A percentile compares a stretch with the other conserved stretches of the same genome.
Evolutionary conservation across 92 coral and sea anemone species (phyloP).

Genomic region (Bergia puertoricense): DNA sequence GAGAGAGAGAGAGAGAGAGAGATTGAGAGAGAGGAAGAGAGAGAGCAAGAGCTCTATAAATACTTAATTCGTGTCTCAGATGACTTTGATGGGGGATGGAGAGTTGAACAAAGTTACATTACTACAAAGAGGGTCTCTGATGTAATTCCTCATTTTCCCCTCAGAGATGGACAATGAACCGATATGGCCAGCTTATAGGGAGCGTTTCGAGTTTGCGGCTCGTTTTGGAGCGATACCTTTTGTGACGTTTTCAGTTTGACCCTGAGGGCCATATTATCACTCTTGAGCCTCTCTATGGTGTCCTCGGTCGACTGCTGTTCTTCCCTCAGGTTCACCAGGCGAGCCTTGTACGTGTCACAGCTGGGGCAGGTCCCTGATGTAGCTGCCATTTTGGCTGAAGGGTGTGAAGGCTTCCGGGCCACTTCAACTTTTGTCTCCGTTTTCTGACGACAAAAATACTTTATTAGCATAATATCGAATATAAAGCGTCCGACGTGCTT

Average conservation of each 20-base stretch:
- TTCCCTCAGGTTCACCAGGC: conserved; percentile 42
- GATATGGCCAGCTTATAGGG: not conserved
- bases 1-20: no score
- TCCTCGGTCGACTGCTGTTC: conserved; percentile 39
- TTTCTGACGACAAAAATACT: conserved; percentile 21
- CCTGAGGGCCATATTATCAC: conserved; percentile 53
- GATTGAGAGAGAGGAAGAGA: no score
- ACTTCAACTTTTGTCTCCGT: conserved; percentile 16
- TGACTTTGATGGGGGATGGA: no score
- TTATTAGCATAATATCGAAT: not conserved
- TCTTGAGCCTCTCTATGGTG: conserved; percentile 49
- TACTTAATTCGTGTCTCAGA: no score
- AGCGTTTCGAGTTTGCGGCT: not conserved
- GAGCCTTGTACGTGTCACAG: conserved; percentile 60
- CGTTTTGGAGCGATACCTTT: conserved; percentile 43
- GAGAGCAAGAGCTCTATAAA: no score
- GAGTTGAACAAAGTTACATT: no score
- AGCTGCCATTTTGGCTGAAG: conserved; percentile 12
- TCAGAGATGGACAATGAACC: not conserved
- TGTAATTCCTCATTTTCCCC: no score
- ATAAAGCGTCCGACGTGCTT: not conserved
- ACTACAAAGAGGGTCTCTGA: no score
- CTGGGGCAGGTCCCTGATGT: conserved; percentile 51
- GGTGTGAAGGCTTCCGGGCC: conserved; percentile 6
- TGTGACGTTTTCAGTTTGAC: conserved; percentile 44